A percentile compares a stretch with the other conserved stretches of the same genome.
These are phyloP conservation scores for Hystrix cristata DNA, from an alignment of 2,113 vertebrate genomes.

Conservation along the genomic window DNA sequence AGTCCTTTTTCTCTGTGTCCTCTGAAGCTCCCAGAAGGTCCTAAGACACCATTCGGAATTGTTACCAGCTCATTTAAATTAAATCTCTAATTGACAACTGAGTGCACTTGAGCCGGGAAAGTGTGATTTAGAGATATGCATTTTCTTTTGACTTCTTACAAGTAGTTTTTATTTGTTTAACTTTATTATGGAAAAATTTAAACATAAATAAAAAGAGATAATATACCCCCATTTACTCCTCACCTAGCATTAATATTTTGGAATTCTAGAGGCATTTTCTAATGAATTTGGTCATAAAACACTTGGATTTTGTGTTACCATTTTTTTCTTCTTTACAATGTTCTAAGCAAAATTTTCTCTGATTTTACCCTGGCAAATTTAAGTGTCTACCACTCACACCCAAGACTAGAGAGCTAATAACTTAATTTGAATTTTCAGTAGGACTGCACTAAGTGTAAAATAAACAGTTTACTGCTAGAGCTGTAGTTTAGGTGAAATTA, in stretches of 20 bases:
- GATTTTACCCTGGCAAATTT: constrained; percentile 5
- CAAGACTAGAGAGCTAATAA: background rate
- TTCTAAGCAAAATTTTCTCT: constrained; percentile 47
- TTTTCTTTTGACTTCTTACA: constrained; percentile 41
- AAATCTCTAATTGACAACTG: constrained; percentile 3
- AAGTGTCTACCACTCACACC: background rate
- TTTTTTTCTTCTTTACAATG: background rate
- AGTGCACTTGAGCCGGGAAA: background rate
- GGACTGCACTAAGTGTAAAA: background rate
- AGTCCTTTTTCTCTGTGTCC: background rate
- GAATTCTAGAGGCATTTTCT: constrained; percentile 43
- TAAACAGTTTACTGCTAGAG: background rate
- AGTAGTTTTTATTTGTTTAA: constrained; percentile 21
- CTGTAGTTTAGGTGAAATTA: background rate
- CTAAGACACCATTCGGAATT: background rate
- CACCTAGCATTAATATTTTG: constrained; percentile 5
- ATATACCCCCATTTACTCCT: background rate
- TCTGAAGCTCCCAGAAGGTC: background rate
- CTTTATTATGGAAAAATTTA: background rate
- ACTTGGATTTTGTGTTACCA: background rate
- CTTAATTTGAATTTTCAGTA: background rate
- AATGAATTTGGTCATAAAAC: background rate
- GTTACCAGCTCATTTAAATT: background rate
- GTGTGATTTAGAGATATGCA: background rate
- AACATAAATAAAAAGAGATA: background rate